phyloP scores from a whole-genome alignment of 2,797 vertebrate species.

The Bradypus variegatus region DNA sequence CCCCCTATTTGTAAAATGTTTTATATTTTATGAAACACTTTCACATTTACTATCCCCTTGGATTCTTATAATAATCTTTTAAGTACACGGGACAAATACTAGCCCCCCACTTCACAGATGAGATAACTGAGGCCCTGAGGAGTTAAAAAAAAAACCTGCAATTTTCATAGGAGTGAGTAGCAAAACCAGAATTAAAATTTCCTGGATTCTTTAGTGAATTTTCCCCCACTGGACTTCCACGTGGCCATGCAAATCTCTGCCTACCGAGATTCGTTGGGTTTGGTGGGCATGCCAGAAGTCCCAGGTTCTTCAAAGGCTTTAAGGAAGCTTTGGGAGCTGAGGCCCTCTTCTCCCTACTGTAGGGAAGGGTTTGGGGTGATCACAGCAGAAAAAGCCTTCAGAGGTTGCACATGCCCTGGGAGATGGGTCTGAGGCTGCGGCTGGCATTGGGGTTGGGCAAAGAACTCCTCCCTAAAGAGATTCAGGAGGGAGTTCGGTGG shows the following conservation, averaged over 20 bases:
- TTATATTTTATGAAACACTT: neutral
- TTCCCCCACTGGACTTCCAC: neutral
- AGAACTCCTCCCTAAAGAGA: neutral
- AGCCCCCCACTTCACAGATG: neutral
- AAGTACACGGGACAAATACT: neutral
- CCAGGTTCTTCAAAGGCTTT: neutral
- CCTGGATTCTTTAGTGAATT: neutral
- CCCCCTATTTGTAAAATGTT: neutral
- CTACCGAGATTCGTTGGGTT: neutral
- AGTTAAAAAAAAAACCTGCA: neutral
- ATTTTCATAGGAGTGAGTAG: neutral
- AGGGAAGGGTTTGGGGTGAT: neutral
- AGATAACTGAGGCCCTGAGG: neutral
- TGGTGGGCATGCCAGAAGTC: rapidly evolving
- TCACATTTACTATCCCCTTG: neutral
- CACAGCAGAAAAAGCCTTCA: neutral
- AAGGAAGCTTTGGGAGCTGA: neutral
- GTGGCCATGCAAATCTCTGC: neutral
- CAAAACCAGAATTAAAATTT: neutral
- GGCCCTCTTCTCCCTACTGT: neutral
- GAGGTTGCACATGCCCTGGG: neutral
- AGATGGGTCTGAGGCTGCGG: neutral
- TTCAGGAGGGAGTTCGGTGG: too few relatives aligned
- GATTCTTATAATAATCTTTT: neutral
- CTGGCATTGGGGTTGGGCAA: neutral